Evolutionary conservation across 2,888 invertebrate genomes (phyloP).

Genomic region (Tinea pellionella): DNA sequence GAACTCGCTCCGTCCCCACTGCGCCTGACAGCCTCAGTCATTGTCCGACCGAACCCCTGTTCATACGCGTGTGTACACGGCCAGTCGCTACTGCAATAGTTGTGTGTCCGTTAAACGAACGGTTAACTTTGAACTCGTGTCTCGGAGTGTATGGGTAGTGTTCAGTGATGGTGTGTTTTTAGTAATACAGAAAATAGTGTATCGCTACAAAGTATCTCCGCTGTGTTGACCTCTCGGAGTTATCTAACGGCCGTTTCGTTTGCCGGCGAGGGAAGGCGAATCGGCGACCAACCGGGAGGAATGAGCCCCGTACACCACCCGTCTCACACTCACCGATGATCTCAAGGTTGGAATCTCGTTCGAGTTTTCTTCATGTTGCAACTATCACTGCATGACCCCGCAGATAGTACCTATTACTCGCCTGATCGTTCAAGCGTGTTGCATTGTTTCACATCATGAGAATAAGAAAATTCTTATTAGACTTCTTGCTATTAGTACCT

Average conservation of each 20-base stretch:
- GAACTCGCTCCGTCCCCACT: conserved; percentile 34
- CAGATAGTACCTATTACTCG: conserved; percentile 19
- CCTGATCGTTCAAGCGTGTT: conserved; percentile 4
- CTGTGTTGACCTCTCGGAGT: conserved; percentile 54
- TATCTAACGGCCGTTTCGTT: conserved; percentile 60
- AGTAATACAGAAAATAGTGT: conserved; percentile 62
- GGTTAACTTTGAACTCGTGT: conserved; percentile 41
- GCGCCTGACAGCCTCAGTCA: conserved; percentile 47
- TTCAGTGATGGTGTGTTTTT: conserved; percentile 63
- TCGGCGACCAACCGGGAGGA: conserved; percentile 59
- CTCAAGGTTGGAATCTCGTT: conserved; percentile 57
- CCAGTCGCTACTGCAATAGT: conserved; percentile 53
- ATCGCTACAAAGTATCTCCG: conserved; percentile 60
- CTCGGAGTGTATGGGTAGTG: conserved; percentile 58
- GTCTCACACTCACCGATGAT: conserved; percentile 66
- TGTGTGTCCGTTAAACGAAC: conserved; percentile 55
- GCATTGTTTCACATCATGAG: conserved; percentile 12
- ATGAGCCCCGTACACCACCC: conserved; percentile 65
- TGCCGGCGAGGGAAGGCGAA: conserved; percentile 60
- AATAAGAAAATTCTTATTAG: conserved; percentile 12
- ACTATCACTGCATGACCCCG: conserved; percentile 15
- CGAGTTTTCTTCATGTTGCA: conserved; percentile 18
- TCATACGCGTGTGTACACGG: conserved; percentile 44
- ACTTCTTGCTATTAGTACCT: background rate
- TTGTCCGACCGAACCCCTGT: conserved; percentile 59